These are phyloP conservation scores for Premnoplex brunnescens DNA, from an alignment of 2,797 vertebrate species.

Conservation along the genomic window DNA sequence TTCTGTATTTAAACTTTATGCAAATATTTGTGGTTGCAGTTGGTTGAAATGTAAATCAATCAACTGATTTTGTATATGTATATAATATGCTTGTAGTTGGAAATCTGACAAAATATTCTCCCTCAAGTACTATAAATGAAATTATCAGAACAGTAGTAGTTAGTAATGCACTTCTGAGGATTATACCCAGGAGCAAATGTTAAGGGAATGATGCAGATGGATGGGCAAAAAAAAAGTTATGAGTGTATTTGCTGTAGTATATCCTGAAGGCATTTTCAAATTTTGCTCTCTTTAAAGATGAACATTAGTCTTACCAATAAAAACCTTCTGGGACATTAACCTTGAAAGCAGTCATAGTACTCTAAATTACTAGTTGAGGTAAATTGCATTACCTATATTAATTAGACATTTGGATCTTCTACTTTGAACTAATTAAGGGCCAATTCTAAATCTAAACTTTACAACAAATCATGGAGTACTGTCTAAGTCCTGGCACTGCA, in stretches of 20 bases:
- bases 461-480: neutral
- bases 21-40: neutral
- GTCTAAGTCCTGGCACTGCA: neutral
- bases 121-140: neutral
- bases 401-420: neutral
- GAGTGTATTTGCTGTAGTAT: neutral
- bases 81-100: neutral
- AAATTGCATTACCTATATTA: too few relatives aligned
- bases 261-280: conserved; percentile 23
- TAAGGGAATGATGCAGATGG: neutral
- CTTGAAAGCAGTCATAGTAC: conserved; percentile 25
- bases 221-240: neutral
- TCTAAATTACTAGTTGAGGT: neutral
- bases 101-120: neutral
- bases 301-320: conserved; percentile 39
- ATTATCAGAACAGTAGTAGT: neutral
- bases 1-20: neutral
- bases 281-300: conserved; percentile 35
- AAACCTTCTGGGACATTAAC: conserved; percentile 27
- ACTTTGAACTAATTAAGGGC: neutral
- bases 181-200: neutral
- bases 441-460: neutral
- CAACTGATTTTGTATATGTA: neutral
- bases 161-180: neutral
- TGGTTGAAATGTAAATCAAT: neutral